Evolutionary conservation across 2,888 invertebrate genomes (phyloP).

Genomic region (Tribolium freemani): DNA sequence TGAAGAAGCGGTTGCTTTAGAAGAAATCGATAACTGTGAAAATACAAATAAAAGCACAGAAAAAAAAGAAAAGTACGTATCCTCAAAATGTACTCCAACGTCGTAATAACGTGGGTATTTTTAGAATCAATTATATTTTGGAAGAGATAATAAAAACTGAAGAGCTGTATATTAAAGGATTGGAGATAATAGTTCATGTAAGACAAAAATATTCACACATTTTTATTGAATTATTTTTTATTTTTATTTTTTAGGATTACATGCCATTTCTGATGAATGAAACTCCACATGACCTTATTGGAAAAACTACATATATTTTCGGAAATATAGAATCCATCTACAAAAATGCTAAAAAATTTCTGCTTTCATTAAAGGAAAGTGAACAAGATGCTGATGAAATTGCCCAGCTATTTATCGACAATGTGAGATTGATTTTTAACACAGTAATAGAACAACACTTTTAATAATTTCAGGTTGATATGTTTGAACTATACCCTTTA

Average conservation of each 20-base stretch:
- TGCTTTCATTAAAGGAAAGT: slow-evolving; percentile 52
- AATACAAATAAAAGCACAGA: neutral
- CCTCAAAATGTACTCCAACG: neutral
- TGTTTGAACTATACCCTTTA: slow-evolving; percentile 62
- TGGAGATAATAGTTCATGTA: slow-evolving; percentile 60
- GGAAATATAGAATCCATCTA: slow-evolving; percentile 61
- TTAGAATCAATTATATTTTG: slow-evolving; percentile 60
- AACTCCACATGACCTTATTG: slow-evolving; percentile 43
- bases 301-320: slow-evolving; percentile 53
- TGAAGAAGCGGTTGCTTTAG: neutral
- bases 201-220: slow-evolving; percentile 29
- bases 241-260: slow-evolving; percentile 57
- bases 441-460: neutral
- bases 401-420: slow-evolving; percentile 57
- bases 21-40: neutral
- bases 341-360: slow-evolving; percentile 54
- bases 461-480: slow-evolving; percentile 55
- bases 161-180: slow-evolving; percentile 59
- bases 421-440: slow-evolving; percentile 52
- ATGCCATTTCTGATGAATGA: slow-evolving; percentile 57
- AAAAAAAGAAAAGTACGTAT: neutral
- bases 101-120: slow-evolving; percentile 7
- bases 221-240: neutral
- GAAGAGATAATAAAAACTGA: slow-evolving; percentile 64
- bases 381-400: slow-evolving; percentile 54